A percentile compares a stretch with the other conserved stretches of the same genome.
Conservation (phyloP, 2,113 vertebrate genomes). For the Phyllostomus discolor region DNA sequence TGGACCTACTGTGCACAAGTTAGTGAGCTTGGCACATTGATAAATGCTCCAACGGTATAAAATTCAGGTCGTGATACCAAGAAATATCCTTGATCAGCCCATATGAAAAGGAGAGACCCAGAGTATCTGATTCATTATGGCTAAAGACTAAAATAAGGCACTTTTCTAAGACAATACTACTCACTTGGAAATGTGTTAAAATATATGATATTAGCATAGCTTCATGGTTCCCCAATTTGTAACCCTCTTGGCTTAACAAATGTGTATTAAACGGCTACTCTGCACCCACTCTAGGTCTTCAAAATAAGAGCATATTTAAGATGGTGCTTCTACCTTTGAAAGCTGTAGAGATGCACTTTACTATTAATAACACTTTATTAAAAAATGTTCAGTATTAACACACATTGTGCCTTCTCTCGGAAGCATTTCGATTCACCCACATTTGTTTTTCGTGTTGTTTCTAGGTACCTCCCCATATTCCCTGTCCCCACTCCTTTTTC, state of each 20-base stretch:
- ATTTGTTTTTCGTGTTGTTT: background rate
- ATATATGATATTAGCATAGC: background rate
- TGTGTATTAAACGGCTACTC: background rate
- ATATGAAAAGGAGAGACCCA: background rate
- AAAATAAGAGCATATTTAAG: background rate
- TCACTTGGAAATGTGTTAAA: slow-evolving; percentile 6
- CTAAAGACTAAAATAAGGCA: slow-evolving; percentile 4
- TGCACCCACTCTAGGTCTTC: background rate
- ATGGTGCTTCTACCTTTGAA: background rate
- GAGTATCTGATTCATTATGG: background rate
- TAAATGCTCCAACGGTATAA: background rate
- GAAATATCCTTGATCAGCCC: background rate
- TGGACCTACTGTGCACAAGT: background rate
- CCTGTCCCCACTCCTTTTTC: background rate
- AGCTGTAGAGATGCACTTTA: background rate
- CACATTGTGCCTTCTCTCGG: background rate
- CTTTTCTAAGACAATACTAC: background rate
- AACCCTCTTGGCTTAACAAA: background rate
- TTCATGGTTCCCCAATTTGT: background rate
- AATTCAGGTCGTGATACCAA: background rate
- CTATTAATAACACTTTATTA: background rate
- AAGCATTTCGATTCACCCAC: background rate
- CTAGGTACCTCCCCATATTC: background rate
- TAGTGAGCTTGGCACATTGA: background rate
- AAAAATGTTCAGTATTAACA: background rate